Evolutionary conservation across 2,797 vertebrate species (phyloP).

Genomic region (Acanthurus lineatus): DNA sequence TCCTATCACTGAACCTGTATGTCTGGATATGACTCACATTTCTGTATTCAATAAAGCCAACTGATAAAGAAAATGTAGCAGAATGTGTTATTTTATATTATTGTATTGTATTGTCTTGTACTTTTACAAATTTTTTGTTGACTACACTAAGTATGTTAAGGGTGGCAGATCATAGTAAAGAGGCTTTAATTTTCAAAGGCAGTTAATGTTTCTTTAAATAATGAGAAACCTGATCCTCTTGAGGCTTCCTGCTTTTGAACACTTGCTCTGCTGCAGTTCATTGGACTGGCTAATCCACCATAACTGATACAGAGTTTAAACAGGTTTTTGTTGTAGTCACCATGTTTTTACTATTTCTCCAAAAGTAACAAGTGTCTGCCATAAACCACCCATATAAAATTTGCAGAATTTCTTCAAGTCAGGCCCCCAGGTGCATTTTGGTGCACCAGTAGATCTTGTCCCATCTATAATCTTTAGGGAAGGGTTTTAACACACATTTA

Average conservation of each 20-base stretch:
- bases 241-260: conserved; percentile 15
- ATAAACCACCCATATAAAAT: neutral
- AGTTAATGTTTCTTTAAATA: conserved; percentile 27
- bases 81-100: neutral
- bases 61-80: neutral
- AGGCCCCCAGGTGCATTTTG: neutral
- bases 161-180: conserved; percentile 12
- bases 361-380: neutral
- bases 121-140: neutral
- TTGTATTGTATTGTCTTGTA: no score
- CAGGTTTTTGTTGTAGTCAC: conserved; percentile 20
- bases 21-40: neutral
- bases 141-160: neutral
- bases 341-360: conserved; percentile 1
- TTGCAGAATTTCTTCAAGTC: neutral
- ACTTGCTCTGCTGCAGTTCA: conserved; percentile 31
- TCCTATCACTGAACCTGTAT: neutral
- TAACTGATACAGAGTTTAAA: conserved; percentile 22
- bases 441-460: neutral
- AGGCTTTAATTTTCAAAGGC: conserved; percentile 12
- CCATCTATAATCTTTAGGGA: conserved; percentile 3
- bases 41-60: neutral
- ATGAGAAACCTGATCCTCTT: conserved; percentile 27
- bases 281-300: conserved; percentile 30
- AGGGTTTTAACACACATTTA: neutral